A percentile compares a stretch with the other conserved stretches of the same genome.
These are phyloP conservation scores for Dermatemys mawii DNA, from an alignment of 2,113 vertebrate species.

Conservation along the genomic window DNA sequence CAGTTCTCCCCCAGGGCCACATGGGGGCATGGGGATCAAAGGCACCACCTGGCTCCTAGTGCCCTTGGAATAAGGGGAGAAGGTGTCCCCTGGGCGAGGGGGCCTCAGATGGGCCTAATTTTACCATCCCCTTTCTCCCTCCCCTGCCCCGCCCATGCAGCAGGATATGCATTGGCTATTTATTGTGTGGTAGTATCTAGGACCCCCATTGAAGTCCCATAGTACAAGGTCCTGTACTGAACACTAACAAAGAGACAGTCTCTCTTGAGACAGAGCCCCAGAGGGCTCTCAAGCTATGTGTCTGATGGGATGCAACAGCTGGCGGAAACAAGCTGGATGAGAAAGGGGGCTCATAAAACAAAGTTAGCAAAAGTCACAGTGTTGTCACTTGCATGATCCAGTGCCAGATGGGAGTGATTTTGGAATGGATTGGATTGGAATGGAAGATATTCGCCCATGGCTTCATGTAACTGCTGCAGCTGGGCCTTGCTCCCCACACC, in stretches of 20 bases:
- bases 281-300: background rate
- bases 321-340: background rate
- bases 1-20: background rate
- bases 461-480: background rate
- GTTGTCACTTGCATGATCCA: background rate
- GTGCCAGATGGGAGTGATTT: background rate
- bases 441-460: background rate
- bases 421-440: background rate
- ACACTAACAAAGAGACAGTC: background rate
- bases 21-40: background rate
- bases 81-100: background rate
- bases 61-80: background rate
- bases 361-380: background rate
- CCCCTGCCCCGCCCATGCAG: background rate
- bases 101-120: background rate
- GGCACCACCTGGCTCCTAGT: background rate
- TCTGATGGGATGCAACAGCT: background rate
- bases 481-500: background rate
- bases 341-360: background rate
- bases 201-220: background rate
- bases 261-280: no score
- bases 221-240: background rate
- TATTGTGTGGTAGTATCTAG: background rate
- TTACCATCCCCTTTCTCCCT: no score
- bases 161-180: background rate